Evolutionary conservation across 2,888 invertebrate species (phyloP), one percentile per base, ranked within the genome.

Genomic region (Phymatocera aterrima): DNA sequence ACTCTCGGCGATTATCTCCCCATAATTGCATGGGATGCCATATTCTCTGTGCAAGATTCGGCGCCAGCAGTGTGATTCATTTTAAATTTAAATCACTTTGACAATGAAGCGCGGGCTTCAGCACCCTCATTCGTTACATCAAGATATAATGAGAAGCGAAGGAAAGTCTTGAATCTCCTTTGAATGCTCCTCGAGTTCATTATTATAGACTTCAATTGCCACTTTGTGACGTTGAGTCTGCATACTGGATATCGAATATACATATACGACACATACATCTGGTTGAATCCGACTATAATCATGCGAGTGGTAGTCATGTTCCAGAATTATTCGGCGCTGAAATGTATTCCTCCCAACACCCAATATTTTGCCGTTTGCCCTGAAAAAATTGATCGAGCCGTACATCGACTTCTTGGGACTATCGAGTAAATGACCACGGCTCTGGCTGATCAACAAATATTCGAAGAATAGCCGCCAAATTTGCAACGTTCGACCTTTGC

Each of bases 171-270:
- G 8, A n/a, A 64, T 34, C 34, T 37, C 37, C 64, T 37, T 64
- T 64, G 34, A 18, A 57, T 34, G 37, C 64, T 37, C 21, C 64
- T 64, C 18, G 37, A 34, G 34, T 64, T 64, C 34, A 64, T 64
- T 34, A 64, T 64, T 64, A 64, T 21, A 24, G 64, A 64, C n/a
- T 64, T 64, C 37, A 64, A 64, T 64, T 64, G 64, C 64, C 37
- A 34, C 64, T 64, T 64, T 64, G 34, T 64, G 64, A 64, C 34
- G 37, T 64, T 64, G 10, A 37, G 18, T 34, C 64, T 34, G n/a
- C 18, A 64, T 18, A 64, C 51, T 18, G 51, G 18, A 51, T 21
- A 51, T 57, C 6, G 21, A 24, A 18, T 31, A 34, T 12, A 57
- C 24, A 1, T 64, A 64, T 37, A 64, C 18, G 18, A 8, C 64